phyloP scores from a whole-genome alignment of 2,888 invertebrate species.

The Athetis lepigone region DNA sequence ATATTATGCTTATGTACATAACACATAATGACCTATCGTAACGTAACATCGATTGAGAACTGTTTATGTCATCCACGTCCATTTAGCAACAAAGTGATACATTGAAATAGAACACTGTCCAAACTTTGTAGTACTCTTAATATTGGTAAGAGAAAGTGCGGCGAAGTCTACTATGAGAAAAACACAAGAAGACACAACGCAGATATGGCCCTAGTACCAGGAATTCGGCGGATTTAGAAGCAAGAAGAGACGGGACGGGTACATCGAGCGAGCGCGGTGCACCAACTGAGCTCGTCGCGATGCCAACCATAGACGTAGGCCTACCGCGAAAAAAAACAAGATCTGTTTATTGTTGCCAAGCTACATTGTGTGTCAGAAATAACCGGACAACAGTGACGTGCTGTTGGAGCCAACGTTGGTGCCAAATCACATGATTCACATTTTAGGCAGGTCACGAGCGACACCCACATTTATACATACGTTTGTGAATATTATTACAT shows the following conservation, averaged over 20 bases:
- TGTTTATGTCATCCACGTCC: neutral
- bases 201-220: too few species aligned
- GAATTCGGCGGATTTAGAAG: neutral
- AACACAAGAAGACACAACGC: too few species aligned
- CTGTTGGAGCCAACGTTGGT: slow-evolving; percentile 80
- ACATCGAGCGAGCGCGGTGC: neutral
- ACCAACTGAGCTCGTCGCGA: slow-evolving; percentile 13
- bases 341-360: slow-evolving; percentile 80
- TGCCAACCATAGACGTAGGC: slow-evolving; percentile 64
- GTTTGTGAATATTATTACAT: slow-evolving; percentile 19
- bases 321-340: slow-evolving; percentile 66
- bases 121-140: too few species aligned
- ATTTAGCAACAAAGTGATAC: neutral
- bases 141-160: too few species aligned
- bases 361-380: slow-evolving; percentile 80
- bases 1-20: slow-evolving; percentile 5
- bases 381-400: slow-evolving; percentile 80
- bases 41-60: slow-evolving; percentile 3
- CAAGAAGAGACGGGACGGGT: neutral
- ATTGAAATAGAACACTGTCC: too few species aligned
- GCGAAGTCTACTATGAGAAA: neutral
- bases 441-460: slow-evolving; percentile 85
- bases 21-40: slow-evolving; percentile 33
- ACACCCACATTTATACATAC: slow-evolving; percentile 73
- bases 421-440: slow-evolving; percentile 88